Conservation (phyloP, 2,113 vertebrate species). For the Carassius carassius region DNA sequence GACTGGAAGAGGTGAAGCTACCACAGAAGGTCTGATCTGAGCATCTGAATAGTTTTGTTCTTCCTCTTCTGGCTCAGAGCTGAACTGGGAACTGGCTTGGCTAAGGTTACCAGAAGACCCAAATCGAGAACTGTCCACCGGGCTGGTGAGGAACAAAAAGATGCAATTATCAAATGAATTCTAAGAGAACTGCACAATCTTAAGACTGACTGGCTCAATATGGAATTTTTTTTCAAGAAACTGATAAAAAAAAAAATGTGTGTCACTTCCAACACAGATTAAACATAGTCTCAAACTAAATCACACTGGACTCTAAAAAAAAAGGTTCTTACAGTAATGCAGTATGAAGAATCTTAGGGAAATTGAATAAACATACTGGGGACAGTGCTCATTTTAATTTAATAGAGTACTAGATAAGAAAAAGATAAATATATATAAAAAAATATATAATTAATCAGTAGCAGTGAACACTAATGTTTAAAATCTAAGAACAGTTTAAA, state of each 20-base stretch:
- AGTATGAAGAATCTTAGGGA: not conserved
- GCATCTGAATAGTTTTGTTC: slow-evolving; percentile 73
- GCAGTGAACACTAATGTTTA: not conserved
- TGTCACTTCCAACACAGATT: no score
- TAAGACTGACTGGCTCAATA: not conserved
- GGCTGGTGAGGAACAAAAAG: slow-evolving; percentile 70
- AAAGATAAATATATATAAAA: not conserved
- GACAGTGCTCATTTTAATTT: not conserved
- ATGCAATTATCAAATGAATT: not conserved
- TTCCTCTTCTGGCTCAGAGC: slow-evolving; percentile 83
- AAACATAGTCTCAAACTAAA: no score
- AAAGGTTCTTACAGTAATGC: not conserved
- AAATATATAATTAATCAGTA: not conserved
- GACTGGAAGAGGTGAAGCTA: slow-evolving; percentile 61
- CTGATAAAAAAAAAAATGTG: no score
- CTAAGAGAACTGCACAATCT: not conserved
- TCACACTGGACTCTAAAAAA: no score
- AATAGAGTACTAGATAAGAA: not conserved
- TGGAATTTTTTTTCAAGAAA: not conserved
- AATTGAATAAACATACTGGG: not conserved
- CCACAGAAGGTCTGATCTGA: slow-evolving; percentile 60
- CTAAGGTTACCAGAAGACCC: slow-evolving; percentile 91
- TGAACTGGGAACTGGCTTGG: slow-evolving; percentile 87
- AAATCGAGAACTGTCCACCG: slow-evolving; percentile 84
- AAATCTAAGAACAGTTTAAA: not conserved